Evolutionary conservation across 1,140 invertebrate genomes (phyloP).

Genomic region (Caerostris extrusa): DNA sequence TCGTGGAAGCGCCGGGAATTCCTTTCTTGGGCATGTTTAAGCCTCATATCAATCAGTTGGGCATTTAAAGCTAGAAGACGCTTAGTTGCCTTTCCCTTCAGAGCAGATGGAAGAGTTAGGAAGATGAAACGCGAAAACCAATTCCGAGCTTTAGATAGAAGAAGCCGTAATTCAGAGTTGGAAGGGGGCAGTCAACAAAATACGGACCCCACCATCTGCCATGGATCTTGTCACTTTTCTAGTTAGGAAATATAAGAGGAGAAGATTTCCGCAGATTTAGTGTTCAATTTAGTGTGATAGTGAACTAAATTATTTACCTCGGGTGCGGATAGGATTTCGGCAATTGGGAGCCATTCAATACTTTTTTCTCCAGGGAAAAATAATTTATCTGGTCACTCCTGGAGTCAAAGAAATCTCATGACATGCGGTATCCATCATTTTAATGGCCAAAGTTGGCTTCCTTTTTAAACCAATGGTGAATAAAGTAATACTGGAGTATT

Average conservation of each 20-base stretch:
- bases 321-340: neutral
- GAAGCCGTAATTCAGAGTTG: constrained; percentile 59
- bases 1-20: constrained; percentile 43
- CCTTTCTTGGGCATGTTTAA: constrained; percentile 63
- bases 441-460: too few species aligned
- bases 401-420: too few species aligned
- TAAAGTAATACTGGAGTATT: too few species aligned
- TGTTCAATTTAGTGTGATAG: neutral
- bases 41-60: constrained; percentile 73
- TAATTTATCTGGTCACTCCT: too few species aligned
- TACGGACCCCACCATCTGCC: neutral
- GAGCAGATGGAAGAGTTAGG: constrained; percentile 50
- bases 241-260: constrained; percentile 13
- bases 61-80: constrained; percentile 71
- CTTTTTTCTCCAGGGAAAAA: too few species aligned
- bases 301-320: constrained; percentile 15
- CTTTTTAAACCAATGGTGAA: too few species aligned
- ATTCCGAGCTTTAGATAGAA: constrained; percentile 64
- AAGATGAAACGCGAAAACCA: constrained; percentile 74
- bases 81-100: neutral
- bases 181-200: constrained; percentile 53
- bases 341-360: too few species aligned
- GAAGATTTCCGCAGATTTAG: constrained; percentile 1
- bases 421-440: too few species aligned
- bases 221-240: constrained; percentile 37